Evolutionary conservation across 2,888 invertebrate genomes (phyloP).

Genomic region (Tinea trinotella): DNA sequence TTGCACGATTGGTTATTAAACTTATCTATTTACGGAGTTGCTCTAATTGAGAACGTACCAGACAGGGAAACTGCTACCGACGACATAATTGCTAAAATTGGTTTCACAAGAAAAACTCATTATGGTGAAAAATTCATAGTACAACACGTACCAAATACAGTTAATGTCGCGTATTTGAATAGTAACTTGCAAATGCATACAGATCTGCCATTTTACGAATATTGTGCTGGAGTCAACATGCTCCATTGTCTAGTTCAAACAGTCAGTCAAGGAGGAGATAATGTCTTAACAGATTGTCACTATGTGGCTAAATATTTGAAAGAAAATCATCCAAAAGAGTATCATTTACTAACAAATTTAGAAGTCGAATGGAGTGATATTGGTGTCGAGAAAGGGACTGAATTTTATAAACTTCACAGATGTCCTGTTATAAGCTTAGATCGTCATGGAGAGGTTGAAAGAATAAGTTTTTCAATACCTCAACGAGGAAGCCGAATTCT

Average conservation of each 20-base stretch:
- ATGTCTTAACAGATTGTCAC: constrained; percentile 78
- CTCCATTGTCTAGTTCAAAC: constrained; percentile 81
- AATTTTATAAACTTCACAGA: constrained; percentile 75
- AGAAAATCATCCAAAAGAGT: constrained; percentile 66
- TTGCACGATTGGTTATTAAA: constrained; percentile 72
- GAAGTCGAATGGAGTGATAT: constrained; percentile 82
- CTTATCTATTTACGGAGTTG: constrained; percentile 76
- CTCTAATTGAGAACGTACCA: constrained; percentile 74
- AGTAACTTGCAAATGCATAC: constrained; percentile 79
- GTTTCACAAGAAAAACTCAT: constrained; percentile 79
- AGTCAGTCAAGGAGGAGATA: constrained; percentile 75
- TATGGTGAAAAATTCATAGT: constrained; percentile 81
- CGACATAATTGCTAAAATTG: constrained; percentile 74
- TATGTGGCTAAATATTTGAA: constrained; percentile 75
- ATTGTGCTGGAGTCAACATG: constrained; percentile 81
- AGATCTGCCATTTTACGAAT: constrained; percentile 83
- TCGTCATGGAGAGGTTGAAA: constrained; percentile 64
- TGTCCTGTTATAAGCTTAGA: constrained; percentile 76
- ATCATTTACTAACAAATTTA: constrained; percentile 68
- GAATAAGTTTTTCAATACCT: constrained; percentile 82
- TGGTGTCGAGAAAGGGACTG: constrained; percentile 74
- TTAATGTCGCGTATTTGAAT: constrained; percentile 81
- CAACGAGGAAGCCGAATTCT: constrained; percentile 80
- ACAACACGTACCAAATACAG: constrained; percentile 76
- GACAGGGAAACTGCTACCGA: constrained; percentile 67